Conservation (phyloP, 2,113 vertebrate species). For the Ictalurus furcatus region DNA sequence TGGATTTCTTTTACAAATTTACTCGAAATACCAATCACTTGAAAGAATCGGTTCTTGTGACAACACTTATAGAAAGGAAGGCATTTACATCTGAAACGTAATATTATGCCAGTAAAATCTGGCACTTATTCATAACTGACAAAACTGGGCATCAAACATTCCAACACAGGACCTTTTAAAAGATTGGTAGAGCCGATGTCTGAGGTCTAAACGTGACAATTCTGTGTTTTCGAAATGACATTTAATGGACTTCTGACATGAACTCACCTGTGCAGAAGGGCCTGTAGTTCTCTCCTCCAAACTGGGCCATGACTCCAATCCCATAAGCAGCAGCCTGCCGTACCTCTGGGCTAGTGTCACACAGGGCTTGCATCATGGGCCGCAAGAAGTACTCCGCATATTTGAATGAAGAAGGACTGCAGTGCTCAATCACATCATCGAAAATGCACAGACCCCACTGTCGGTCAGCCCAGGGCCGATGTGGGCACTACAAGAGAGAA, state of each 20-base stretch:
- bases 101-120: not conserved
- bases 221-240: not conserved
- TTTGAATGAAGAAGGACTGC: slow-evolving; percentile 95
- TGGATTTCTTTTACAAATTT: not conserved
- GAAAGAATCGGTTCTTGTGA: too few relatives aligned
- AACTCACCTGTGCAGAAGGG: slow-evolving; percentile 89
- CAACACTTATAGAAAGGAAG: too few relatives aligned
- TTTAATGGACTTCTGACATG: not conserved
- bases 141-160: not conserved
- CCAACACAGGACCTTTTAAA: not conserved
- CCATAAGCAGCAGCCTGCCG: slow-evolving; percentile 95
- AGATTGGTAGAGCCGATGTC: not conserved
- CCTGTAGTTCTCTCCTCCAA: slow-evolving; percentile 91
- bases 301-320: slow-evolving; percentile 94
- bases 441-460: slow-evolving; percentile 99
- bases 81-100: too few relatives aligned
- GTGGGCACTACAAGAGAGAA: slow-evolving; percentile 79
- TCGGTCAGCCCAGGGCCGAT: slow-evolving; percentile 93
- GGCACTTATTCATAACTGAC: not conserved
- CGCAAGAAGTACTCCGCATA: slow-evolving; percentile 91
- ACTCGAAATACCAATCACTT: too few relatives aligned
- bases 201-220: not conserved
- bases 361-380: slow-evolving; percentile 89
- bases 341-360: slow-evolving; percentile 91
- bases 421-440: slow-evolving; percentile 95